phyloP scores from a whole-genome alignment of 2,113 vertebrate species.

The Furnarius figulus region DNA sequence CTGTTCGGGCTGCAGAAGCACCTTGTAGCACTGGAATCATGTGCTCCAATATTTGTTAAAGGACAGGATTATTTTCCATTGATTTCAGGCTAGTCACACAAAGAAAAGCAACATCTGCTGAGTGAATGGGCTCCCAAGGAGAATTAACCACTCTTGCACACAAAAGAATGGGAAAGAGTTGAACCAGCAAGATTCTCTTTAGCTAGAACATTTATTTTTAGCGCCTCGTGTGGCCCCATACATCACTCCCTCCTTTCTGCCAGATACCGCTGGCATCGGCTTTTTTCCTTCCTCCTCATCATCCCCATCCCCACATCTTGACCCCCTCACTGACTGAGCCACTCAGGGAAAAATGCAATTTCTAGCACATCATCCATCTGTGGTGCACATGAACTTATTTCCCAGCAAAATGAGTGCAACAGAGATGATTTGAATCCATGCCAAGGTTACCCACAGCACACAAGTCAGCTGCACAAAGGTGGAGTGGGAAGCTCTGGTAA shows the following conservation, averaged over 20 bases:
- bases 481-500: not conserved
- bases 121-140: slow-evolving; percentile 52
- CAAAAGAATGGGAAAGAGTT: slow-evolving; percentile 33
- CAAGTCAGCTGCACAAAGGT: not conserved
- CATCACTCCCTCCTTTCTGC: not conserved
- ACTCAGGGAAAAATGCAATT: not conserved
- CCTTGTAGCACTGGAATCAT: not conserved
- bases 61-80: slow-evolving; percentile 3
- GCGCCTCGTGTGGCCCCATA: not conserved
- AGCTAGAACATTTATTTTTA: slow-evolving; percentile 48
- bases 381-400: not conserved
- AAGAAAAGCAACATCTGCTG: slow-evolving; percentile 63
- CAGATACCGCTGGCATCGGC: not conserved
- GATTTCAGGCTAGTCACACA: slow-evolving; percentile 38
- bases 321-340: not conserved
- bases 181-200: slow-evolving; percentile 60
- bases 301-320: not conserved
- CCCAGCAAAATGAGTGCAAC: not conserved
- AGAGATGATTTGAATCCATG: not conserved
- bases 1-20: not conserved
- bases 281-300: not conserved
- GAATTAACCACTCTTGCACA: slow-evolving; percentile 1
- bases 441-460: not conserved
- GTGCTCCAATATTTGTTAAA: not conserved
- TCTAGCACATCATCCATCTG: not conserved